Base-by-base conservation (phyloP, 2,797 vertebrate species). In the Vultur gryphus region DNA sequence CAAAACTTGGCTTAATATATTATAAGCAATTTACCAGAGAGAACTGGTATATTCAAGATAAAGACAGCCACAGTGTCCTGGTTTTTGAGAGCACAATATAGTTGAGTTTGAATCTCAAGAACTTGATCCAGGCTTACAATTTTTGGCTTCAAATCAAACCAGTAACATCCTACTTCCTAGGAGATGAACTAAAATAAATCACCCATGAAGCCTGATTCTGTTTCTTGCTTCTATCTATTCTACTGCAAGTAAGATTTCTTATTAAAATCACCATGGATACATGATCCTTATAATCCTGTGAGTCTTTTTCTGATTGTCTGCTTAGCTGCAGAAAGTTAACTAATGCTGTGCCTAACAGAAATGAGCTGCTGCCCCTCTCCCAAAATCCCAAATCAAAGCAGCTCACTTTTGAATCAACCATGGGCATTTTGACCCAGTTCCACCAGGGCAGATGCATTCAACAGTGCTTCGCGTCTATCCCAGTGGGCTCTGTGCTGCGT, bases 241-340 rank as follows among this genome's bases (percentile, higher is more conserved):
- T 78, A 61, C 54, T 72, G 61, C 71, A 95, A 96, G 87, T 77
- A 77, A 95, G 93, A 90, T 95, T 95, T 94, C 93, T 95, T 97
- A 82, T 87, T 95, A 94, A 95, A 97, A 97, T 97, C 92, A 87
- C 95, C 91, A 96, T 94, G 95, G 97, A 92, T 90, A 92, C 95
- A 73, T 87, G 89, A 96, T 96, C 96, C 90, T 91, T 95, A 84
- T 96, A 97, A 96, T 97, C 94, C 86, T 80, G 41, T 43, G 85
- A 95, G 58, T 35, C 77, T 84, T 91, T 80, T 86, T 75, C 21
- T 81, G 78, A 43, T 90, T 93, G 81, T 89, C 83, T 96, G 64
- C 92, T 87, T 90, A 95, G 86, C 90, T 87, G 79, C 89, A 93
- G 87, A 73, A 93, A 89, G n/a, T 95, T 96, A 89, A 94, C 93